Evolutionary conservation across 2,797 vertebrate genomes (phyloP).

Genomic region (Hoplostethus atlanticus): DNA sequence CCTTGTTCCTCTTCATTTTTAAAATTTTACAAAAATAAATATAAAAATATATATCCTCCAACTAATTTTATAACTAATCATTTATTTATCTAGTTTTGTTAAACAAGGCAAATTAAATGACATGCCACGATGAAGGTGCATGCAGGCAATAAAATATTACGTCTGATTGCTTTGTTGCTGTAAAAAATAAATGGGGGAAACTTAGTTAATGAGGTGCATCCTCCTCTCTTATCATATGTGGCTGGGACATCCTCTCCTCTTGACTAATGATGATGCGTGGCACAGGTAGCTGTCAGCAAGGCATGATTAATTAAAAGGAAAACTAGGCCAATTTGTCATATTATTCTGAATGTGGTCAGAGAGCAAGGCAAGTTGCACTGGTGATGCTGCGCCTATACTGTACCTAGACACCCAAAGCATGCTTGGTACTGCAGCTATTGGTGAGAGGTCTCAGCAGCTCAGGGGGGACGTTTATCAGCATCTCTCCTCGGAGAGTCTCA

Average conservation of each 20-base stretch:
- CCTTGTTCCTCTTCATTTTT: too few relatives aligned
- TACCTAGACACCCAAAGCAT: constrained; percentile 23
- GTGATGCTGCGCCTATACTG: constrained; percentile 19
- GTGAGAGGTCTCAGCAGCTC: constrained; percentile 49
- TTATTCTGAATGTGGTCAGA: constrained; percentile 75
- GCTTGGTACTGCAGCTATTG: constrained; percentile 41
- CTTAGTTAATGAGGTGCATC: constrained; percentile 82
- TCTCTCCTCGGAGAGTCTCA: constrained; percentile 43
- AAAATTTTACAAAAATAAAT: too few relatives aligned
- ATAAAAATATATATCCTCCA: too few relatives aligned
- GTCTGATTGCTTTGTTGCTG: constrained; percentile 54
- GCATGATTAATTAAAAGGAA: constrained; percentile 84
- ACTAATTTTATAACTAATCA: too few relatives aligned
- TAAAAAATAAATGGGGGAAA: constrained; percentile 71
- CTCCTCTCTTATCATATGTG: constrained; percentile 77
- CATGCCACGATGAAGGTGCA: background rate
- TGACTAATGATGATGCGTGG: constrained; percentile 83
- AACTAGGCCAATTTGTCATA: constrained; percentile 84
- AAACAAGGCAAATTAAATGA: constrained; percentile 1
- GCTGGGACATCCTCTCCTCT: constrained; percentile 70
- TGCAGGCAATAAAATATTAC: constrained; percentile 4
- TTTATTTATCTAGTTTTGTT: background rate
- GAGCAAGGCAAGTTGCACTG: constrained; percentile 45
- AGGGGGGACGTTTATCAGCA: constrained; percentile 32
- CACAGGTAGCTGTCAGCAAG: constrained; percentile 83